These are phyloP conservation scores for Dasyurus viverrinus DNA, from an alignment of 2,113 vertebrate genomes.

Conservation along the genomic window DNA sequence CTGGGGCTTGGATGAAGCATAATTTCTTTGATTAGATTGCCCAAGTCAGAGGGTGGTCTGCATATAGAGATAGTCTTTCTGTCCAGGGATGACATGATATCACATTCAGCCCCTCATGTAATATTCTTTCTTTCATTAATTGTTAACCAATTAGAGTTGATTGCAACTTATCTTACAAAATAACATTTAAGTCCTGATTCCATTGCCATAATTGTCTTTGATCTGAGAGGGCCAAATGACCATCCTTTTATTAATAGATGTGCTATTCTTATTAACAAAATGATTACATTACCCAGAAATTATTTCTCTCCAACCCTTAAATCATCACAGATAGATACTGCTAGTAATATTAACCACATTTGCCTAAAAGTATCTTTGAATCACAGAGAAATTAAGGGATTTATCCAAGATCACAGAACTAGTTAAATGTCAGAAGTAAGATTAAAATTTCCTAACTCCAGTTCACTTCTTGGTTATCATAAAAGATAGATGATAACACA, in stretches of 20 bases:
- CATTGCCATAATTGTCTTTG: neutral
- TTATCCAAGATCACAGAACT: neutral
- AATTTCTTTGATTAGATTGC: no score
- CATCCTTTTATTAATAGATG: neutral
- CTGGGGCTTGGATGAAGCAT: no score
- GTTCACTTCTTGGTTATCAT: neutral
- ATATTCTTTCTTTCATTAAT: neutral
- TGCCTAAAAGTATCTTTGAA: neutral
- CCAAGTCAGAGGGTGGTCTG: neutral
- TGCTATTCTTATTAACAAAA: neutral
- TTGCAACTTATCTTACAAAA: neutral
- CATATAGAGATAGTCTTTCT: neutral
- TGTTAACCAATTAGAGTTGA: neutral
- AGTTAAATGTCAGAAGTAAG: neutral
- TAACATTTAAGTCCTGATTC: neutral
- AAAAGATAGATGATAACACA: neutral
- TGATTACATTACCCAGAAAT: neutral
- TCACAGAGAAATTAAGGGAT: neutral
- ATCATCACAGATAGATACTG: neutral
- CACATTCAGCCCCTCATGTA: neutral
- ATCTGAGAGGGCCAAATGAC: neutral
- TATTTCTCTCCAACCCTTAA: neutral
- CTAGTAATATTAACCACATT: neutral
- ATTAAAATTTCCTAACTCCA: neutral
- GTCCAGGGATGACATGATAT: no score